A percentile compares a stretch with the other conserved stretches of the same genome.
These are phyloP conservation scores for Paramormyrops hopkinsi DNA, from an alignment of 2,797 vertebrate species.

Conservation along the genomic window DNA sequence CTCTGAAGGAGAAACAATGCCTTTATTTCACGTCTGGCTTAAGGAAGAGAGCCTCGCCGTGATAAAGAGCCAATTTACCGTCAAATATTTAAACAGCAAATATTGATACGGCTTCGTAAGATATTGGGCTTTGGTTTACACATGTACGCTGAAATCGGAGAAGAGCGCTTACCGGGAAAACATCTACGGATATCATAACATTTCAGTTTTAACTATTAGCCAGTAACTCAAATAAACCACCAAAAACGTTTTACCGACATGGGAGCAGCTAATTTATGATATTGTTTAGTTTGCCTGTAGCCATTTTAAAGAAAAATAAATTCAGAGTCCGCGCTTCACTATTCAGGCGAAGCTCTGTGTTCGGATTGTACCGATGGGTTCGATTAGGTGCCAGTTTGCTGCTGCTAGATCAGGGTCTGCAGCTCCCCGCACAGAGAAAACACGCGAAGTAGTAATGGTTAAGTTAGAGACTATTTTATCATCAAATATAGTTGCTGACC, in stretches of 20 bases:
- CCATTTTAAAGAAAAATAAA: background rate
- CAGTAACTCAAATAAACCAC: background rate
- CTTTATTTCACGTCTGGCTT: background rate
- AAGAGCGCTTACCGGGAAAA: background rate
- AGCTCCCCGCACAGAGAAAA: background rate
- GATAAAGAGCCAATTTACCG: background rate
- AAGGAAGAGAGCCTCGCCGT: background rate
- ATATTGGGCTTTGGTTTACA: background rate
- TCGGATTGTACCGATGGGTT: background rate
- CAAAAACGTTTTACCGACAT: background rate
- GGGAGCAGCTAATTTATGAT: background rate
- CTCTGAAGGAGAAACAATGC: background rate
- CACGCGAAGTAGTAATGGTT: background rate
- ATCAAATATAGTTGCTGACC: background rate
- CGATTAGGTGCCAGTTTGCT: slow-evolving; percentile 9
- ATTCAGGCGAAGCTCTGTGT: background rate
- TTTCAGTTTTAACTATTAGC: background rate
- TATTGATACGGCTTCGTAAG: slow-evolving; percentile 16
- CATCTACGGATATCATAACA: background rate
- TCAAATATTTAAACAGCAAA: slow-evolving; percentile 13
- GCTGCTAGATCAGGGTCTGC: background rate
- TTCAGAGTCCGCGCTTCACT: background rate
- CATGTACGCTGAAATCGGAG: background rate
- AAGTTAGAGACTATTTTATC: background rate
- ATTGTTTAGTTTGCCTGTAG: background rate